A percentile compares a stretch with the other conserved stretches of the same genome.
Conservation (phyloP, 2,888 invertebrate genomes). For the Aleiodes testaceus region DNA sequence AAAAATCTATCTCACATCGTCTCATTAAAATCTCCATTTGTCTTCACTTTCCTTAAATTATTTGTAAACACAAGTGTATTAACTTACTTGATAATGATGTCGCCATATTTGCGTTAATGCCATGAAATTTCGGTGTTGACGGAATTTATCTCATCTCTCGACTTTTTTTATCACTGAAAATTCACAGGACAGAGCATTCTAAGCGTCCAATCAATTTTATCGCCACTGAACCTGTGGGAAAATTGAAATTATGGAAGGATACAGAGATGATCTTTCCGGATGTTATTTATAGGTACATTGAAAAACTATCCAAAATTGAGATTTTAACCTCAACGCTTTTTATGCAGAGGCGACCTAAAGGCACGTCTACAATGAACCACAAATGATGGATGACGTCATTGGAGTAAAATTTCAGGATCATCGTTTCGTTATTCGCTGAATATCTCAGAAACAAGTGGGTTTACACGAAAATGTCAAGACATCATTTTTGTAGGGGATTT, state of each 20-base stretch:
- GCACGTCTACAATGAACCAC: background rate
- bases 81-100: constrained; percentile 60
- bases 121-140: background rate
- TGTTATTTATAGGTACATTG: background rate
- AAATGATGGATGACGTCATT: background rate
- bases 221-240: too few species aligned
- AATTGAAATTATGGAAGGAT: too few species aligned
- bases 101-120: constrained; percentile 56
- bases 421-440: too few species aligned
- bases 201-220: too few species aligned
- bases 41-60: background rate
- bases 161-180: background rate
- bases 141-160: constrained; percentile 1
- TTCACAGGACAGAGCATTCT: background rate
- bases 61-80: constrained; percentile 30
- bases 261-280: too few species aligned
- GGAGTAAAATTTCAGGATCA: background rate
- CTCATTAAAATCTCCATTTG: background rate
- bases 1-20: too few species aligned
- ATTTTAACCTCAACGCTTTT: constrained; percentile 18
- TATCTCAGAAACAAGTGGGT: too few species aligned
- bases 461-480: too few species aligned
- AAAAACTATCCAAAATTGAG: background rate
- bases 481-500: too few species aligned
- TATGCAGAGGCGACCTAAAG: background rate